These are phyloP conservation scores for Perca fluviatilis DNA, from an alignment of 2,113 vertebrate species.

Conservation along the genomic window DNA sequence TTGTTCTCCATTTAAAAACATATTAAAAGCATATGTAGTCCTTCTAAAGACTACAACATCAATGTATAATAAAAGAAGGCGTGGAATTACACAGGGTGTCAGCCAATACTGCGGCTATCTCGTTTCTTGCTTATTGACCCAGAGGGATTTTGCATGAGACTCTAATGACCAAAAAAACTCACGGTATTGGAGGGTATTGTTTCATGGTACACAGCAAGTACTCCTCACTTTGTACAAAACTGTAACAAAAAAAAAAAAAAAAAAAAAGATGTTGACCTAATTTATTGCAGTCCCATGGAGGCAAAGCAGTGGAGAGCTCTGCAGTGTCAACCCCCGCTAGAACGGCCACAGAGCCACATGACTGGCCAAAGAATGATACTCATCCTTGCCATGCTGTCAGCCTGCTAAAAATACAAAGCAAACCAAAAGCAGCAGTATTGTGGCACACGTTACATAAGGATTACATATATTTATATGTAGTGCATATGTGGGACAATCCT, in stretches of 20 bases:
- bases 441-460: conserved; percentile 40
- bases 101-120: neutral
- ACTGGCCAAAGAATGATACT: conserved; percentile 53
- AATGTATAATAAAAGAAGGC: neutral
- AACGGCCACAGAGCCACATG: conserved; percentile 25
- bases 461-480: conserved; percentile 28
- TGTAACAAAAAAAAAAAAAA: neutral
- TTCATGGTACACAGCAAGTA: neutral
- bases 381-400: conserved; percentile 51
- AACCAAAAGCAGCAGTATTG: conserved; percentile 28
- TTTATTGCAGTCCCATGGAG: neutral
- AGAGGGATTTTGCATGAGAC: conserved; percentile 28
- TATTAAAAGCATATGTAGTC: neutral
- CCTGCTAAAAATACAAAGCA: conserved; percentile 66
- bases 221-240: conserved; percentile 18
- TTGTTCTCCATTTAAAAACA: neutral
- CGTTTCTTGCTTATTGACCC: conserved; percentile 22
- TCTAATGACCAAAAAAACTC: neutral
- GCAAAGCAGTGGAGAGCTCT: conserved; percentile 8
- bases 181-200: conserved; percentile 2
- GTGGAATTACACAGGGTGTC: conserved; percentile 18
- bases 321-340: conserved; percentile 9
- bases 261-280: conserved; percentile 4
- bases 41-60: neutral
- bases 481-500: conserved; percentile 27